Conservation (phyloP, 2,888 invertebrate species). For the Parnassius mnemosyne region DNA sequence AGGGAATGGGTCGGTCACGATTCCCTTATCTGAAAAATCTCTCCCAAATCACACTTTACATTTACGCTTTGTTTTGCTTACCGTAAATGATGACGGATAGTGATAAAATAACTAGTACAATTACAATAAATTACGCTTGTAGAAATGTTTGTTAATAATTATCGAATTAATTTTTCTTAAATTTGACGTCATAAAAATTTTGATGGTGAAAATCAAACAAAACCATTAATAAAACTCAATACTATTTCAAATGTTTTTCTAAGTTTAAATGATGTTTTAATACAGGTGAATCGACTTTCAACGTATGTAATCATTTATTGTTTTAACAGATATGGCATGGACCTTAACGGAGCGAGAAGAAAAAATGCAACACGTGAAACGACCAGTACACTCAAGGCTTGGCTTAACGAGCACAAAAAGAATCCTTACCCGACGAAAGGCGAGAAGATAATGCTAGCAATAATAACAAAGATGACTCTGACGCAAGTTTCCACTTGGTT, state of each 20-base stretch:
- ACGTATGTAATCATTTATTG: conserved; percentile 26
- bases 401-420: conserved; percentile 99
- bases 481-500: conserved; percentile 99
- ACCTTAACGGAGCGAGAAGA: conserved; percentile 95
- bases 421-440: conserved; percentile 99
- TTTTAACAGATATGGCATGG: conserved; percentile 92
- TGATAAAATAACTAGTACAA: too few species aligned
- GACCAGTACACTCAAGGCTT: conserved; percentile 98
- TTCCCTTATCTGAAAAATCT: conserved; percentile 70
- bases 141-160: too few species aligned
- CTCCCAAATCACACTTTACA: conserved; percentile 61
- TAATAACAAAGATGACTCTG: conserved; percentile 99
- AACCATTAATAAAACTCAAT: conserved; percentile 5
- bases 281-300: conserved; percentile 10
- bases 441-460: conserved; percentile 99
- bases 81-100: conserved; percentile 20
- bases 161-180: too few species aligned
- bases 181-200: neutral
- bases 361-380: conserved; percentile 99
- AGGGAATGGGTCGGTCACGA: conserved; percentile 64
- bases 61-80: conserved; percentile 55
- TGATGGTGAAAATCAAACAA: conserved; percentile 3
- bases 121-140: too few species aligned
- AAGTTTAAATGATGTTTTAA: conserved; percentile 9
- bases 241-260: neutral